Evolutionary conservation across 1,140 invertebrate genomes (phyloP).

Genomic region (Platyscapa corneri): DNA sequence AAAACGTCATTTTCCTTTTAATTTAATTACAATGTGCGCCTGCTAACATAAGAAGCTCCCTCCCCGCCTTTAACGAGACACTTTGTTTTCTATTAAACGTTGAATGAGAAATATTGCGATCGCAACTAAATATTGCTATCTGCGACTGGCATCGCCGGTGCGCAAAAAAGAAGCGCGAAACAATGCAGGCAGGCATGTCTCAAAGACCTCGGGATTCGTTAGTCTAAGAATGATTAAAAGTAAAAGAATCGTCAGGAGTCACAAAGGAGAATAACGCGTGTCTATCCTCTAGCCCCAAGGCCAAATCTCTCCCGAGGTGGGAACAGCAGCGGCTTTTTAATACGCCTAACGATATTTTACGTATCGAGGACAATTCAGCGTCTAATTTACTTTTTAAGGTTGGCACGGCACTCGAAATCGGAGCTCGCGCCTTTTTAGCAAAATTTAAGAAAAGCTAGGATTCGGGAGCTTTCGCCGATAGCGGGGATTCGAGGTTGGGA

Average conservation of each 20-base stretch:
- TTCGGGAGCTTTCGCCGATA: neutral
- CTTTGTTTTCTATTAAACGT: neutral
- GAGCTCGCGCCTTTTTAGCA: too few species aligned
- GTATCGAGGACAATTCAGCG: neutral
- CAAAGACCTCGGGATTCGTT: conserved; percentile 22
- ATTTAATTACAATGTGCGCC: too few species aligned
- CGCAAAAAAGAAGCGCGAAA: conserved; percentile 11
- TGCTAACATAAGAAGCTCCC: too few species aligned
- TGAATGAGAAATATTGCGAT: neutral
- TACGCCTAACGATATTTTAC: neutral
- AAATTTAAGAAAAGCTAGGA: neutral
- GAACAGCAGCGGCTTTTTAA: conserved; percentile 11
- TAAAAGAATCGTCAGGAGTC: neutral
- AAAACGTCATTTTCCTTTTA: too few species aligned
- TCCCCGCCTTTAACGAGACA: too few species aligned
- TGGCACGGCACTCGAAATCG: neutral
- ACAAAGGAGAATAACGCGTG: conserved; percentile 7
- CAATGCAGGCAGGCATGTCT: neutral
- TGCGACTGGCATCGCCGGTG: neutral
- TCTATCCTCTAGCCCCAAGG: too few species aligned
- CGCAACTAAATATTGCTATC: neutral
- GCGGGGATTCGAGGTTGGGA: too few species aligned
- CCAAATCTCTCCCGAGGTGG: too few species aligned
- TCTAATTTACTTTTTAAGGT: neutral
- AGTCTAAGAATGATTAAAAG: conserved; percentile 32